Conservation (phyloP, 2,797 vertebrate genomes). For the Erethizon dorsatum region DNA sequence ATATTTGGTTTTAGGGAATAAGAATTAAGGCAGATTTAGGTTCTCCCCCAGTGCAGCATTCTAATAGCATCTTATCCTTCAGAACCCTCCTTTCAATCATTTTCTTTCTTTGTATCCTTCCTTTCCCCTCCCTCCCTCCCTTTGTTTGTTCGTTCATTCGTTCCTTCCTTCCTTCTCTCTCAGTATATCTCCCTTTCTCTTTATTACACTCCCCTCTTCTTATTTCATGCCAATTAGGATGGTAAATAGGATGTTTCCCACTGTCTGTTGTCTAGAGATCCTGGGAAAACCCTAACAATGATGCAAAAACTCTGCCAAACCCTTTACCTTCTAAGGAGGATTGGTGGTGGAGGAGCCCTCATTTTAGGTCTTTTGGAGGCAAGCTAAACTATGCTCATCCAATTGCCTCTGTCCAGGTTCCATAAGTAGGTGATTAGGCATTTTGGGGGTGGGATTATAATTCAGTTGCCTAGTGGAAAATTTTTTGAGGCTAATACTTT, state of each 20-base stretch:
- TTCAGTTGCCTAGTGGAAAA: not conserved
- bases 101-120: not conserved
- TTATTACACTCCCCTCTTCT: not conserved
- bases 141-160: too few species aligned
- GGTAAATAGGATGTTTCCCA: not conserved
- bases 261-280: not conserved
- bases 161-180: not conserved
- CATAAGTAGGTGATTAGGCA: not conserved
- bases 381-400: not conserved
- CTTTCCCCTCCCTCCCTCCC: not conserved
- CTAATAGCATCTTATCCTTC: not conserved
- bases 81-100: not conserved
- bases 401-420: not conserved
- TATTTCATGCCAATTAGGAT: not conserved
- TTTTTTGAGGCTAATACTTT: not conserved
- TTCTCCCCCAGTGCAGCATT: not conserved
- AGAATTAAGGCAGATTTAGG: not conserved
- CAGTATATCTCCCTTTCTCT: not conserved
- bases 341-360: rapidly evolving
- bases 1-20: not conserved
- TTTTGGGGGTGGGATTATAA: not conserved
- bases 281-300: not conserved
- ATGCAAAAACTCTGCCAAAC: not conserved
- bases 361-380: too few species aligned
- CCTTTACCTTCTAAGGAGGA: not conserved